phyloP scores from a whole-genome alignment of 2,888 invertebrate species.

The Cryptus armator region DNA sequence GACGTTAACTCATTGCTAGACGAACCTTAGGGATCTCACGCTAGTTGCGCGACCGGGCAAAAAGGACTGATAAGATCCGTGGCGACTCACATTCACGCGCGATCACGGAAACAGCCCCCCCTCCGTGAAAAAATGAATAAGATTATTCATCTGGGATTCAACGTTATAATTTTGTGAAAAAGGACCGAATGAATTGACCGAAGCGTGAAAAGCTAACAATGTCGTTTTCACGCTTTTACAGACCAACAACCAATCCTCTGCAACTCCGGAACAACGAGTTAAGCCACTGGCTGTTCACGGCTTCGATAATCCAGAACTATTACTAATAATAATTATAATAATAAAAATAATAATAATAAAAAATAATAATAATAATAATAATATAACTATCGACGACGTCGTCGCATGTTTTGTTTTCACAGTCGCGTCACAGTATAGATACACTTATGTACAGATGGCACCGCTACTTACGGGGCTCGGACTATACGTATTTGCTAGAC shows the following conservation, averaged over 20 bases:
- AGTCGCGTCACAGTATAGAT: constrained; percentile 83
- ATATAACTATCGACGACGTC: constrained; percentile 67
- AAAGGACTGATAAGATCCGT: constrained; percentile 75
- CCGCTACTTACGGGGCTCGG: constrained; percentile 85
- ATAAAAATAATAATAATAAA: constrained; percentile 55
- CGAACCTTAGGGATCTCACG: constrained; percentile 34
- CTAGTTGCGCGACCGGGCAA: constrained; percentile 70
- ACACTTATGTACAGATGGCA: constrained; percentile 85
- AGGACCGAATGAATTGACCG: constrained; percentile 43
- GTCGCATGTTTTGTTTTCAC: constrained; percentile 69
- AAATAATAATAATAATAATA: constrained; percentile 44
- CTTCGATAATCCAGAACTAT: constrained; percentile 48
- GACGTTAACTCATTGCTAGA: constrained; percentile 17
- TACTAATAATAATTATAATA: constrained; percentile 53
- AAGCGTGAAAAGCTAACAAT: constrained; percentile 44
- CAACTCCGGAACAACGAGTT: constrained; percentile 54
- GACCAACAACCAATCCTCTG: constrained; percentile 46
- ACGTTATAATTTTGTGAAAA: constrained; percentile 41
- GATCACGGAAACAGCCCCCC: constrained; percentile 31
- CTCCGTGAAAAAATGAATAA: not conserved
- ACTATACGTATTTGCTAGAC: constrained; percentile 98
- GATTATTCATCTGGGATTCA: constrained; percentile 29
- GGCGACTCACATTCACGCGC: constrained; percentile 28
- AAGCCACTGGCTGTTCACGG: constrained; percentile 42
- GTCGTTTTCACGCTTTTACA: constrained; percentile 36